Evolutionary conservation across 2,113 vertebrate species (phyloP).

Genomic region (Thomomys bottae): DNA sequence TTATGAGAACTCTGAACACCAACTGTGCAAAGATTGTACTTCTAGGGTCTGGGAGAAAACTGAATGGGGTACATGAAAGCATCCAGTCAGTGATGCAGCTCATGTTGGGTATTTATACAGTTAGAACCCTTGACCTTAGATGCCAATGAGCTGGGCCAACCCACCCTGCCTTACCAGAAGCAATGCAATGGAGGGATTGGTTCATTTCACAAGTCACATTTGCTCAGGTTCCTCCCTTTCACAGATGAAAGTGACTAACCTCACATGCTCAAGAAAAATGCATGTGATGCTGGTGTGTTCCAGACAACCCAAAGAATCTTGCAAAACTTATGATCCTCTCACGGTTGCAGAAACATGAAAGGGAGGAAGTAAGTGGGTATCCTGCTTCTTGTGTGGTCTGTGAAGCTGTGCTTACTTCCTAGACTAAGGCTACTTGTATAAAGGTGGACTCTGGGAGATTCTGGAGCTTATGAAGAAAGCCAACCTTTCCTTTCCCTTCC

Average conservation of each 20-base stretch:
- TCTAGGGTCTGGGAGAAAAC: background rate
- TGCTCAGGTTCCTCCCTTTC: background rate
- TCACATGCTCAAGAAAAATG: constrained; percentile 41
- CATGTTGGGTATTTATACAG: background rate
- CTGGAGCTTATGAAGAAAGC: background rate
- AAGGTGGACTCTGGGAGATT: background rate
- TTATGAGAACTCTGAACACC: background rate
- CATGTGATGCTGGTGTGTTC: constrained; percentile 54
- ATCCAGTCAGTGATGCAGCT: fast-evolving
- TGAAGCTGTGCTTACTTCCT: background rate
- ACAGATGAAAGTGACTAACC: constrained; percentile 54
- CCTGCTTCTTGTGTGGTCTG: background rate
- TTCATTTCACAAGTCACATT: constrained; percentile 53
- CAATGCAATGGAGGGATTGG: background rate
- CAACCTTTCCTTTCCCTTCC: no score
- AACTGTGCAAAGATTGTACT: background rate
- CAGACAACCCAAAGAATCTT: constrained; percentile 55
- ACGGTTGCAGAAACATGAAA: background rate
- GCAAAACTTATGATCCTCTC: constrained; percentile 41
- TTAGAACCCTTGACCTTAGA: background rate
- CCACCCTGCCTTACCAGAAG: background rate
- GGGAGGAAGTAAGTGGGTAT: constrained; percentile 33
- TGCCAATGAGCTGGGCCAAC: background rate
- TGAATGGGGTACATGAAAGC: no score
- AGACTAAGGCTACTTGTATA: background rate